These are phyloP conservation scores for Trissolcus brochymenae DNA, from an alignment of 2,888 invertebrate species.

Conservation along the genomic window DNA sequence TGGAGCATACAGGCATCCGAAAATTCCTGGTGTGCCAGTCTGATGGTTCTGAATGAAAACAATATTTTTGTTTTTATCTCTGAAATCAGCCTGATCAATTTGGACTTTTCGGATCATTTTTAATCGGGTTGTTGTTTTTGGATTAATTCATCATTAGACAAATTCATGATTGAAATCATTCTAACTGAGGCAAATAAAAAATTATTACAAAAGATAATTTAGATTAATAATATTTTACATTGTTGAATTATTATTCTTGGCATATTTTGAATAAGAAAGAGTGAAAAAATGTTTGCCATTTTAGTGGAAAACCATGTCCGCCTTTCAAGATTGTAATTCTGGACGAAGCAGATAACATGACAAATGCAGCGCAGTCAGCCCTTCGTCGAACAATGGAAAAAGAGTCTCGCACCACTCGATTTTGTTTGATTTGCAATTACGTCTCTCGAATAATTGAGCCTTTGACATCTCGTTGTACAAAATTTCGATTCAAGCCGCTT, in stretches of 20 bases:
- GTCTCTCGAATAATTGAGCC: conserved; percentile 98
- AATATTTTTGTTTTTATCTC: background rate
- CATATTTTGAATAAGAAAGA: too few relatives aligned
- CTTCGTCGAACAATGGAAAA: conserved; percentile 98
- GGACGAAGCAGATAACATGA: conserved; percentile 99
- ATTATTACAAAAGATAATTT: conserved; percentile 13
- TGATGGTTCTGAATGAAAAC: too few relatives aligned
- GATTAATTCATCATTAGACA: background rate
- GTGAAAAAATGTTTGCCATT: background rate
- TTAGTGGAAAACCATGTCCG: conserved; percentile 83
- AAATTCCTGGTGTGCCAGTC: background rate
- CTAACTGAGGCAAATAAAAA: background rate
- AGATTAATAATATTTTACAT: conserved; percentile 10
- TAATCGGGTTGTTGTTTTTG: background rate
- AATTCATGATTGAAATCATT: background rate
- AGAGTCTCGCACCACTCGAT: conserved; percentile 94
- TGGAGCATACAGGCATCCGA: background rate
- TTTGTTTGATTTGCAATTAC: conserved; percentile 99
- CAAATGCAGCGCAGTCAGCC: conserved; percentile 96
- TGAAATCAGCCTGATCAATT: background rate
- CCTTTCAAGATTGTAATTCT: conserved; percentile 97
- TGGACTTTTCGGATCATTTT: background rate
- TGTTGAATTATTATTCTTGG: too few relatives aligned
- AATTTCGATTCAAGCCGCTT: conserved; percentile 97
- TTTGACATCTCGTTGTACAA: conserved; percentile 97